Conservation (phyloP, 30 jellyfish, hydroid and myxozoan species). For the Aurelia aurita region DNA sequence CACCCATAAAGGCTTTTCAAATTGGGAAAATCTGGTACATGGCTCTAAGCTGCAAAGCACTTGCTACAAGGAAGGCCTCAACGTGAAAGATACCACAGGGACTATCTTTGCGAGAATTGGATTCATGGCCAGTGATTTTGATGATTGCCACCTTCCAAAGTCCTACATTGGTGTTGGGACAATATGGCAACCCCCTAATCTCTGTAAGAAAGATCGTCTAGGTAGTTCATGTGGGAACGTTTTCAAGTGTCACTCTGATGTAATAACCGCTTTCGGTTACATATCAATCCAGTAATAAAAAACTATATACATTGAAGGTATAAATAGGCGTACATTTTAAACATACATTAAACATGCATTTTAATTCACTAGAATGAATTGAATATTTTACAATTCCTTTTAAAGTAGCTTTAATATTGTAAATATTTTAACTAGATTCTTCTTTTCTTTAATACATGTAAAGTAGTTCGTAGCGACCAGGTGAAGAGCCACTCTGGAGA, state of each 20-base stretch:
- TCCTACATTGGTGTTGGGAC: constrained; percentile 61
- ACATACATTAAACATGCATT: too few species aligned
- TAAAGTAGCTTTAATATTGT: too few species aligned
- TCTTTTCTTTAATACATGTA: too few species aligned
- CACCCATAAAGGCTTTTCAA: constrained; percentile 1
- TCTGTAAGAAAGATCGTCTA: background rate
- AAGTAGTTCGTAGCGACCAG: too few species aligned
- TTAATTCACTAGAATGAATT: too few species aligned
- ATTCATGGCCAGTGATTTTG: constrained; percentile 7
- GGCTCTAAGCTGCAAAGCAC: constrained; percentile 27
- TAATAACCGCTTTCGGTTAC: constrained; percentile 28
- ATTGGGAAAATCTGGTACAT: constrained; percentile 28
- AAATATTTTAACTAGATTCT: too few species aligned
- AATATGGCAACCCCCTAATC: background rate
- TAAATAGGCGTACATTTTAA: too few species aligned
- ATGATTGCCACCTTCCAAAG: constrained; percentile 19
- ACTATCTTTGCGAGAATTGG: constrained; percentile 35
- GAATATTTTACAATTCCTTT: too few species aligned
- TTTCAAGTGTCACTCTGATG: background rate
- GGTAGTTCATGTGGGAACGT: constrained; percentile 51
- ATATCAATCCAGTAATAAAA: background rate
- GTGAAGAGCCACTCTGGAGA: too few species aligned
- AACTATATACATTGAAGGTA: background rate
- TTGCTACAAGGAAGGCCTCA: constrained; percentile 53
- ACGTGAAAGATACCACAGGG: constrained; percentile 35